phyloP scores from a whole-genome alignment of 35 echinoderm and acorn worm species.

The Strongylocentrotus purpuratus region DNA sequence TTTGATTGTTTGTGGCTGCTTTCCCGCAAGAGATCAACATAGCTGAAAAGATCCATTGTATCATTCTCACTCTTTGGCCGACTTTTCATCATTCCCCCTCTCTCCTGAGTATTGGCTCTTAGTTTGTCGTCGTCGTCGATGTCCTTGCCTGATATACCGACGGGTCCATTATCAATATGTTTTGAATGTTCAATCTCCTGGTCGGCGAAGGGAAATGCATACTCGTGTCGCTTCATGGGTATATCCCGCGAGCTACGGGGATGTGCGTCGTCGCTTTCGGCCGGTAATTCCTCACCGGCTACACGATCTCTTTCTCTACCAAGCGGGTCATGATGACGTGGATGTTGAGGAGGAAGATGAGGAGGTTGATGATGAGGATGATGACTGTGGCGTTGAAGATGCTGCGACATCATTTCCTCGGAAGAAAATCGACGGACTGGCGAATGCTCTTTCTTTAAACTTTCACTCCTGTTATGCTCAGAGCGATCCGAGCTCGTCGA shows the following conservation, averaged over 20 bases:
- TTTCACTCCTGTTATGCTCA: background rate
- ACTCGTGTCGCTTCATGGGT: background rate
- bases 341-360: background rate
- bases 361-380: background rate
- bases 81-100: background rate
- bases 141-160: background rate
- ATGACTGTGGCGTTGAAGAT: conserved; percentile 3
- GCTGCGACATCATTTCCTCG: background rate
- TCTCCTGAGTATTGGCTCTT: background rate
- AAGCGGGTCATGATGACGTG: background rate
- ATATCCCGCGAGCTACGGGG: conserved; percentile 24
- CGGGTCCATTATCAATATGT: background rate
- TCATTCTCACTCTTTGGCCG: background rate
- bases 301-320: background rate
- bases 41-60: conserved; percentile 17
- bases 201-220: background rate
- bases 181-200: conserved; percentile 16
- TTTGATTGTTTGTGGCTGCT: background rate
- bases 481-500: background rate
- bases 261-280: background rate
- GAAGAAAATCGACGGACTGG: conserved; percentile 20
- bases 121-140: background rate
- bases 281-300: background rate
- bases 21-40: conserved; percentile 39
- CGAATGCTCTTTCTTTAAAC: background rate